These are phyloP conservation scores for Leucopsar rothschildi DNA, from an alignment of 2,113 vertebrate species.

Conservation along the genomic window DNA sequence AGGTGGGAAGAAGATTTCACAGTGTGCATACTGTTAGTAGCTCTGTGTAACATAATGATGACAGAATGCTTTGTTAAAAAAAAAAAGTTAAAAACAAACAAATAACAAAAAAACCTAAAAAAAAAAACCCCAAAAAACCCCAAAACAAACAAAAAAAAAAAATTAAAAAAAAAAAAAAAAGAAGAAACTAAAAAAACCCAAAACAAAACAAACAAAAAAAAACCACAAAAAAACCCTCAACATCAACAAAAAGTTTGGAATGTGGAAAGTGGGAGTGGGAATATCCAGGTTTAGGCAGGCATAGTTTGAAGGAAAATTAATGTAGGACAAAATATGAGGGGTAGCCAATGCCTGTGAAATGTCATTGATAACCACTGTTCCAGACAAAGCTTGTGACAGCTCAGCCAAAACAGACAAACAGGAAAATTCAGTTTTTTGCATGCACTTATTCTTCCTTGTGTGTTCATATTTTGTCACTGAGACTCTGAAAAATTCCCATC, in stretches of 20 bases:
- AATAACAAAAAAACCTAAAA: neutral
- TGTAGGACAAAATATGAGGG: neutral
- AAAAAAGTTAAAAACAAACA: neutral
- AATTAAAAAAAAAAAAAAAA: neutral
- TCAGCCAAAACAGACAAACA: neutral
- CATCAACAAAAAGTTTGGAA: neutral
- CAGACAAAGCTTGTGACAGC: neutral
- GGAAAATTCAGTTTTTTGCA: fast-evolving
- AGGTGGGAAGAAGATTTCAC: neutral
- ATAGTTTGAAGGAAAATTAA: neutral
- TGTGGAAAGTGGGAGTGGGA: neutral
- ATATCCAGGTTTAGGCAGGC: neutral
- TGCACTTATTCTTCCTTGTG: neutral
- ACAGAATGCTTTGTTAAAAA: neutral
- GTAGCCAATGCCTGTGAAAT: neutral
- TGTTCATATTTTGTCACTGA: neutral
- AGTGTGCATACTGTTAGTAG: fast-evolving
- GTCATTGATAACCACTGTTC: fast-evolving
- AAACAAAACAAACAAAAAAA: too few species aligned
- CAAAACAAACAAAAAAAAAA: neutral
- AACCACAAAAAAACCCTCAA: neutral
- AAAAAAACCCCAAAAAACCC: neutral
- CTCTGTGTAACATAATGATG: neutral
- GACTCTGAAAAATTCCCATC: neutral
- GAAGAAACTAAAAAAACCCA: too few species aligned